Evolutionary conservation across 2,888 invertebrate genomes (phyloP), one percentile per base, ranked within the genome.

Genomic region (Hoplodrina ambigua): DNA sequence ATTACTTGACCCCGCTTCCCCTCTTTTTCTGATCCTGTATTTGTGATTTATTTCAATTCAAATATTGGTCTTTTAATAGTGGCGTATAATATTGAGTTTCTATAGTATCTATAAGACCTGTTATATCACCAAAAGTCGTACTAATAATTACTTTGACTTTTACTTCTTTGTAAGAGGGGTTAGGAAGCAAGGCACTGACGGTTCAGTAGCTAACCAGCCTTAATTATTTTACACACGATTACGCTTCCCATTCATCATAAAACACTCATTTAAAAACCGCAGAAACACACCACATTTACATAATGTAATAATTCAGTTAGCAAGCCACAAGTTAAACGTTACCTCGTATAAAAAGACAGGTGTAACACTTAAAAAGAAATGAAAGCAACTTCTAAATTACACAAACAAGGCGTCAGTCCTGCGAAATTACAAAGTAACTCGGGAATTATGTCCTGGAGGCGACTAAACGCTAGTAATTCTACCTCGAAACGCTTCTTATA

Each of bases 381-480:
- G 68, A 69, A 79, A 78, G 61, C 37, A 68, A 77, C 81, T 78
- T 77, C 69, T 81, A 85, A 85, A 83, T 80, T 80, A 80, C 81
- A 82, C 75, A 86, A 86, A 87, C 83, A 85, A 86, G 84, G 86
- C 87, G 83, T 87, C 87, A 88, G 80, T 88, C 88, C 90, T 86
- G 87, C 84, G 84, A 92, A 90, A 92, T 92, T 90, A 91, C 89
- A 91, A 92, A 92, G 91, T 88, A 90, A 87, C 87, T 87, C 60
- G 62, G 87, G 89, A 94, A 94, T 94, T 93, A 94, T 95, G 94
- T 94, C 91, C 92, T 88, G 89, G 89, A 94, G 95, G 96, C 94
- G 95, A 94, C 95, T 95, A 95, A 95, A 95, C 93, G 95, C 92
- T 91, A 92, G 93, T 95, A 96, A 95, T 95, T 94, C 93, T 89